Base-by-base conservation (phyloP, 2,888 invertebrate species). In the Lordiphosa fenestrarum region DNA sequence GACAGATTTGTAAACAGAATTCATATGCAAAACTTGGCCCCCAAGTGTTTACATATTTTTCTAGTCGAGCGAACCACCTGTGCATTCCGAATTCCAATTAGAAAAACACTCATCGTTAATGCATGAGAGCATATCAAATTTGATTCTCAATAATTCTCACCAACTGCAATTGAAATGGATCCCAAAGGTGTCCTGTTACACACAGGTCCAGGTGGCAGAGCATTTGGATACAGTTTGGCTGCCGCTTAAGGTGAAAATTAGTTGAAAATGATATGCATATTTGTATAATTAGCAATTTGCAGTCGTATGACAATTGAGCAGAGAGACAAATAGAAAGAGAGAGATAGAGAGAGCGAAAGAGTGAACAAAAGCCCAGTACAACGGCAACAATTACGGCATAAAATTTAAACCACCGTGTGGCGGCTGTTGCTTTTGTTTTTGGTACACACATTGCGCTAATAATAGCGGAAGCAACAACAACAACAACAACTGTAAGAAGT, bases 371-470 rank as follows among this genome's bases (percentile, higher is more conserved):
- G 25, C 19, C 21, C 19, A 48, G 25, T 6, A 6, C 58, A 60
- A 56, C 53, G 61, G 58, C 36, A 66, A 40, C 47, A 52, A 53
- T 39, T 35, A 47, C 36, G 47, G 23, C 13, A 40, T 12, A 38
- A 13, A 44, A 60, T 36, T 46, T 30, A 49, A 15, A 40, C 49
- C 39, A 39, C 49, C 21, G 48, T 37, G 37, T 36, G 53, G 44
- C 40, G 23, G 38, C 30, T 47, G 40, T 52, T 12, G 30, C 9
- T 30, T 30, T 30, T 30, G 30, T 30, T 61, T 41, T 55, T 55
- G 46, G 36, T 73, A 58, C 48, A 68, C 60, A 74, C 83, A 75
- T 75, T 76, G 76, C 82, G 70, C 76, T 76, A 76, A 76, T 76
- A 81, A 76, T 76, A 76, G 76, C 81, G 64, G 66, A 47, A 57